A percentile compares a stretch with the other conserved stretches of the same genome.
Evolutionary conservation across 1,140 invertebrate genomes (phyloP).

Genomic region (Glossosoma conforme): DNA sequence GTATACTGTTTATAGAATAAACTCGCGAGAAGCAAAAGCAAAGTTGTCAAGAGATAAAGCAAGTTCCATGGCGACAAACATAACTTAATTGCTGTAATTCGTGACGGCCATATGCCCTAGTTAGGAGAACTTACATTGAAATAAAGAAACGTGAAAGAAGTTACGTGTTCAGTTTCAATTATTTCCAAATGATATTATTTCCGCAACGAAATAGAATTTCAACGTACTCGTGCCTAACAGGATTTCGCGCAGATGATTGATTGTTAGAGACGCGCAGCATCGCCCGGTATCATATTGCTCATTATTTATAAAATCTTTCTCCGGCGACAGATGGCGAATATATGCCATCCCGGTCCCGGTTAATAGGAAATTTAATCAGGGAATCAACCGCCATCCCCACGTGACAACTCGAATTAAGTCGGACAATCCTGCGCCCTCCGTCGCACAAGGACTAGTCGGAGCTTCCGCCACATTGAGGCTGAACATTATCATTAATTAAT

Average conservation of each 20-base stretch:
- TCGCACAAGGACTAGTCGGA: neutral
- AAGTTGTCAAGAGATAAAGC: too few species aligned
- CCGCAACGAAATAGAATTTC: too few species aligned
- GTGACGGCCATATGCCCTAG: too few species aligned
- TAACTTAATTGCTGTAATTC: too few species aligned
- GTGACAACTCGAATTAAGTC: slow-evolving; percentile 20
- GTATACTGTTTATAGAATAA: too few species aligned
- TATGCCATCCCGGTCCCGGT: slow-evolving; percentile 13
- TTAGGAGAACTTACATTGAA: too few species aligned
- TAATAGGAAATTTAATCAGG: slow-evolving; percentile 27
- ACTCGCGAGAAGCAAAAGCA: too few species aligned
- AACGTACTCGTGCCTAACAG: too few species aligned
- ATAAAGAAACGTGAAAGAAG: too few species aligned
- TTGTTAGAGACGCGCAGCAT: neutral
- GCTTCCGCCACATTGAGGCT: slow-evolving; percentile 1
- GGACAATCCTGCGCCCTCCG: neutral
- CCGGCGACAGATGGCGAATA: slow-evolving; percentile 20
- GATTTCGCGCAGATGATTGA: neutral
- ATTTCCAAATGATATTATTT: too few species aligned
- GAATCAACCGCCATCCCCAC: slow-evolving; percentile 20
- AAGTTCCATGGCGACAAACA: too few species aligned
- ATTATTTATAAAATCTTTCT: slow-evolving; percentile 26
- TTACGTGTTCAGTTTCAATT: too few species aligned
- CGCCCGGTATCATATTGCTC: slow-evolving; percentile 20
- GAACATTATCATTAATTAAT: slow-evolving; percentile 18